These are phyloP conservation scores for Hirtodrosophila histrioides DNA, from an alignment of 2,888 invertebrate genomes.

Conservation along the genomic window DNA sequence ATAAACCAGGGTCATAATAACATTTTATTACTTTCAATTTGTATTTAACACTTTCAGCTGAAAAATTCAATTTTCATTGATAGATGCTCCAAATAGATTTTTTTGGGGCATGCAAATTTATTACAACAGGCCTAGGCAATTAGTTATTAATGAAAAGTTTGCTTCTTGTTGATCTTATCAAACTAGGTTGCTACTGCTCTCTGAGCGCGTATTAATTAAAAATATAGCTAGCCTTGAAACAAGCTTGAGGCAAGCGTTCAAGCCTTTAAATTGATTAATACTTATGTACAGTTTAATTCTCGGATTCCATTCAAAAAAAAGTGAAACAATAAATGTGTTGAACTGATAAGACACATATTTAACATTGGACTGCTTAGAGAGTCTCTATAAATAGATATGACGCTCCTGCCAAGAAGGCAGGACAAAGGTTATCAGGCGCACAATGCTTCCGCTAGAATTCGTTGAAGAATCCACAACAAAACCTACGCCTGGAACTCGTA, in stretches of 20 bases:
- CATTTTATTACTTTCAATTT: constrained; percentile 13
- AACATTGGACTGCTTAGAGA: constrained; percentile 29
- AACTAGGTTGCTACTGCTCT: constrained; percentile 58
- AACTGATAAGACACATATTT: constrained; percentile 48
- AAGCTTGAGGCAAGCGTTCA: constrained; percentile 36
- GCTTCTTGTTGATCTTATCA: constrained; percentile 66
- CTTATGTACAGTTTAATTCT: constrained; percentile 38
- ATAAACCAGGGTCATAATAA: constrained; percentile 16
- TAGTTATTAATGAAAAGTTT: constrained; percentile 47
- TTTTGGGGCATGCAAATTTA: constrained; percentile 68
- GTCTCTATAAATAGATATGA: constrained; percentile 73
- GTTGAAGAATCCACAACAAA: constrained; percentile 35
- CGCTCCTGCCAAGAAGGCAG: constrained; percentile 40
- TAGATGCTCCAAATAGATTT: constrained; percentile 73
- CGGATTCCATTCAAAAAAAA: constrained; percentile 38
- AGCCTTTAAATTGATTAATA: constrained; percentile 36
- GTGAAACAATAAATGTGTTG: constrained; percentile 18
- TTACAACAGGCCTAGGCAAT: constrained; percentile 53
- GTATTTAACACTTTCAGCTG: neutral
- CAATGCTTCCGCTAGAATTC: constrained; percentile 52
- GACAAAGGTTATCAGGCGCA: constrained; percentile 50
- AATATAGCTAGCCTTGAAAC: constrained; percentile 73
- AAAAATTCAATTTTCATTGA: constrained; percentile 30
- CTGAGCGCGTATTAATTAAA: constrained; percentile 63
- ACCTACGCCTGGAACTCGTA: constrained; percentile 14